phyloP scores from a whole-genome alignment of 2,797 vertebrate species.

The Sphenodon punctatus region DNA sequence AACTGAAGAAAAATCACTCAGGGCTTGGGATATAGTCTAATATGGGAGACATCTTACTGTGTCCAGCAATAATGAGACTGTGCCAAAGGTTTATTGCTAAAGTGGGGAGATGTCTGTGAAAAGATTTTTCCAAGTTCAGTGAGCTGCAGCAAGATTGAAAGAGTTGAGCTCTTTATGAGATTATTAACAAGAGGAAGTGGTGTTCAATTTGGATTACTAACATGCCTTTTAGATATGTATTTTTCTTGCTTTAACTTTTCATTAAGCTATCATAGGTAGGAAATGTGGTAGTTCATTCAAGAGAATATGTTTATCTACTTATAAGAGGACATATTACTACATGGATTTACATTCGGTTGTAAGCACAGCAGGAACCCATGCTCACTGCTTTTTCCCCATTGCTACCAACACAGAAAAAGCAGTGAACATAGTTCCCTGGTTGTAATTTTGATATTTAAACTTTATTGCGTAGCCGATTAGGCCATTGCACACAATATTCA shows the following conservation, averaged over 20 bases:
- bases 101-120: fast-evolving
- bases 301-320: neutral
- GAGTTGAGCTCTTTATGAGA: neutral
- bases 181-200: neutral
- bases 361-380: too few relatives aligned
- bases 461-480: too few relatives aligned
- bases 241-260: neutral
- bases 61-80: fast-evolving
- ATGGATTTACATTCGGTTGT: neutral
- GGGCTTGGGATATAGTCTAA: neutral
- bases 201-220: neutral
- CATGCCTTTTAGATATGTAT: neutral
- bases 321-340: neutral
- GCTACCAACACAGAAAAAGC: too few relatives aligned
- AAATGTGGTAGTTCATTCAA: neutral
- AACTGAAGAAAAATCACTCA: neutral
- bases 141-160: neutral
- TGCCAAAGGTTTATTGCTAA: neutral
- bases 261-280: neutral
- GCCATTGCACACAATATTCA: too few relatives aligned
- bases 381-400: too few relatives aligned
- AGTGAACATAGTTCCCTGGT: too few relatives aligned
- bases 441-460: too few relatives aligned
- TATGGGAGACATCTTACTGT: neutral
- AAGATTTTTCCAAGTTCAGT: fast-evolving